phyloP scores from a whole-genome alignment of 2,797 vertebrate species.

The Catostomus latipinnis region DNA sequence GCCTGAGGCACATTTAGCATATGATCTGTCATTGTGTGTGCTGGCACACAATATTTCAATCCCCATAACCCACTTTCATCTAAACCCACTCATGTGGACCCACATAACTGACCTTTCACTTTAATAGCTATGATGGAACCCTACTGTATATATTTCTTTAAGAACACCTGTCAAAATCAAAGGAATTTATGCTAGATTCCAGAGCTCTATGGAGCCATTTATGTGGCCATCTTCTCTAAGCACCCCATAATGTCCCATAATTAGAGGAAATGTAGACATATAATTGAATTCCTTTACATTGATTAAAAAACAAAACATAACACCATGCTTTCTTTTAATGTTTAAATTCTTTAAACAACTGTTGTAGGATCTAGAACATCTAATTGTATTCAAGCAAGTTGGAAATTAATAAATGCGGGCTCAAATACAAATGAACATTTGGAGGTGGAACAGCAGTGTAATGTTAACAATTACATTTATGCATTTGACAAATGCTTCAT shows the following conservation, averaged over 20 bases:
- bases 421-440: no score
- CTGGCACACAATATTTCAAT: conserved; percentile 53
- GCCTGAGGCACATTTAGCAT: conserved; percentile 54
- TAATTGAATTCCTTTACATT: neutral
- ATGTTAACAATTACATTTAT: no score
- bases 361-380: no score
- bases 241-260: conserved; percentile 13
- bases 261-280: neutral
- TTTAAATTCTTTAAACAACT: no score
- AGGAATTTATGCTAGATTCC: conserved; percentile 16
- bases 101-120: conserved; percentile 19
- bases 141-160: conserved; percentile 15
- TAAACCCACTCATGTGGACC: conserved; percentile 17
- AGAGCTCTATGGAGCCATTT: conserved; percentile 1
- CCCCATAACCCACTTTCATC: conserved; percentile 34
- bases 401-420: no score
- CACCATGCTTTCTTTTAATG: no score
- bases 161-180: neutral
- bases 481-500: no score
- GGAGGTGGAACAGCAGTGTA: no score
- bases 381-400: no score
- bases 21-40: conserved; percentile 52
- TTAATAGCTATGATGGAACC: conserved; percentile 49
- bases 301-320: neutral
- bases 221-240: conserved; percentile 2